Conservation (phyloP, 2,113 vertebrate species). For the Mus spicilegus region DNA sequence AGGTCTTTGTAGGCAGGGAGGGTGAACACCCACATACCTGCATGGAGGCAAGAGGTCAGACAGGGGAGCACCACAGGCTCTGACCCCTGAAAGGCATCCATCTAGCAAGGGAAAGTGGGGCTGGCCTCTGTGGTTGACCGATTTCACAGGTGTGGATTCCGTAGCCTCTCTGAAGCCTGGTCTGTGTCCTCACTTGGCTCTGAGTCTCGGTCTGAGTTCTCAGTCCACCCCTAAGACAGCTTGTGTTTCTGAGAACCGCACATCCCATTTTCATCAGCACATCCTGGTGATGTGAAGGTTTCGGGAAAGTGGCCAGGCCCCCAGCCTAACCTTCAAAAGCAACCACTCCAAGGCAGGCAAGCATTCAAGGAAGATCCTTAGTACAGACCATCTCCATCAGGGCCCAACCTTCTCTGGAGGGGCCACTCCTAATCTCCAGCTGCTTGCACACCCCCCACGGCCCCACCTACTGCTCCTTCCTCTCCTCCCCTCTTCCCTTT, state of each 20-base stretch:
- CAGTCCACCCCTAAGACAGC: background rate
- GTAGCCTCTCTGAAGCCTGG: background rate
- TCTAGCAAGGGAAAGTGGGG: background rate
- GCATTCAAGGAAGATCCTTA: background rate
- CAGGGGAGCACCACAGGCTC: background rate
- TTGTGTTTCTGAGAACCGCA: background rate
- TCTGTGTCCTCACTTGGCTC: background rate
- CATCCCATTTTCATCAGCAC: slow-evolving; percentile 19
- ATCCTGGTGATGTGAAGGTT: slow-evolving; percentile 57
- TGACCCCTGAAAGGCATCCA: background rate
- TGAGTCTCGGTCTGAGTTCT: slow-evolving; percentile 11
- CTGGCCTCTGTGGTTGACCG: too few species aligned
- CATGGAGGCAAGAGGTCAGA: background rate
- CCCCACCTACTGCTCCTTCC: background rate
- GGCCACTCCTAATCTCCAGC: slow-evolving; percentile 17
- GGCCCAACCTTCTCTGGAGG: slow-evolving; percentile 16
- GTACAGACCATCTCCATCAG: background rate
- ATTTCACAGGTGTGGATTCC: background rate
- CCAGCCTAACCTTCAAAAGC: slow-evolving; percentile 50
- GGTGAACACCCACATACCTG: background rate
- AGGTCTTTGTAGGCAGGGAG: background rate
- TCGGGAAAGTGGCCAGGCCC: slow-evolving; percentile 39
- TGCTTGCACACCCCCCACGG: slow-evolving; percentile 62
- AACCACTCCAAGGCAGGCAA: background rate
- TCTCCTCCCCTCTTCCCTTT: background rate